Conservation (phyloP, 2,113 vertebrate species). For the Cichladusa arquata region DNA sequence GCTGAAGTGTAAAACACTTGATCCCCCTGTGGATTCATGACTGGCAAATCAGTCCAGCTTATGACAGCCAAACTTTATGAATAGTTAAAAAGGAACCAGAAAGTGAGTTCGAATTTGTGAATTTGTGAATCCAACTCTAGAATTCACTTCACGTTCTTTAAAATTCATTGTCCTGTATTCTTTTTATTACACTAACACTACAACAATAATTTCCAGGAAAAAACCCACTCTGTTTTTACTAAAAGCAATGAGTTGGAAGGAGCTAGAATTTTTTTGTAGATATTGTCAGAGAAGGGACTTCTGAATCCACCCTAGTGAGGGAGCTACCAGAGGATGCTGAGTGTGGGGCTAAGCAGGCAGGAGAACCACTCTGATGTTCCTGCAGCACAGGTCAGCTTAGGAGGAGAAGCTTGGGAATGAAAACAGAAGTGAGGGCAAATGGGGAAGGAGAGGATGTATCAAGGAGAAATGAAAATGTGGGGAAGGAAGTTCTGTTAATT, state of each 20-base stretch:
- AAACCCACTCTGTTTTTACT: neutral
- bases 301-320: neutral
- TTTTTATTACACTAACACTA: neutral
- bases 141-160: neutral
- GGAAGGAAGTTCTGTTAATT: neutral
- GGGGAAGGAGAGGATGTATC: neutral
- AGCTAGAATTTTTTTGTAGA: neutral
- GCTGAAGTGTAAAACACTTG: neutral
- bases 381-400: neutral
- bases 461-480: neutral
- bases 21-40: neutral
- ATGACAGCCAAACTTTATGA: neutral
- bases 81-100: neutral
- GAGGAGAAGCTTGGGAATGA: neutral
- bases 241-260: neutral
- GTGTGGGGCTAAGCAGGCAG: neutral
- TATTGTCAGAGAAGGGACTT: neutral
- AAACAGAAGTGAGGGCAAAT: neutral
- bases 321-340: neutral
- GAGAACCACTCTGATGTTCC: fast-evolving
- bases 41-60: neutral
- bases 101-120: neutral
- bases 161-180: neutral
- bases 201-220: neutral
- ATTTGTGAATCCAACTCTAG: neutral